Evolutionary conservation across 1,140 invertebrate genomes (phyloP).

Genomic region (Nylanderia fulva): DNA sequence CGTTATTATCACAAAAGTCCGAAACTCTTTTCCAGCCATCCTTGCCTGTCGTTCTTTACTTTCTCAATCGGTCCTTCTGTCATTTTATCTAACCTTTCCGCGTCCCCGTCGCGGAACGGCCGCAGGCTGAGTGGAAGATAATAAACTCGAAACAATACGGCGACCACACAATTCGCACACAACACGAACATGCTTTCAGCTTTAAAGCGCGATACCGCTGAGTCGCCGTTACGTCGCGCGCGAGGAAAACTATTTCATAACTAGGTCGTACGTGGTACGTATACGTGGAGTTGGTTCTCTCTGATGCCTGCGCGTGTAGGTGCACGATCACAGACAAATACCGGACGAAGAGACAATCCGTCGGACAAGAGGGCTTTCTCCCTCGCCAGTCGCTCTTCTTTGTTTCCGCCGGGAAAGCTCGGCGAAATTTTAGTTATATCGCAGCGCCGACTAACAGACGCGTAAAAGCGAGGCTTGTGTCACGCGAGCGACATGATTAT

Average conservation of each 20-base stretch:
- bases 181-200: constrained; percentile 84
- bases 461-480: constrained; percentile 7
- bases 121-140: constrained; percentile 57
- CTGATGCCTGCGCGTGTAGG: not conserved
- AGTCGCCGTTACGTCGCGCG: constrained; percentile 65
- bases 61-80: constrained; percentile 1
- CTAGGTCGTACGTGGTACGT: constrained; percentile 66
- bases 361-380: not conserved
- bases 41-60: not conserved
- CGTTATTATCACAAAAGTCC: constrained; percentile 43
- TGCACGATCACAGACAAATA: not conserved
- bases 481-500: constrained; percentile 24
- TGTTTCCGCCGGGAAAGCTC: constrained; percentile 39
- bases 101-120: constrained; percentile 38
- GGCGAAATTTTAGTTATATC: constrained; percentile 44
- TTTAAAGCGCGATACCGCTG: constrained; percentile 79
- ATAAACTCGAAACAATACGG: constrained; percentile 76
- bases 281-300: not conserved
- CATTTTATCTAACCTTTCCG: constrained; percentile 56
- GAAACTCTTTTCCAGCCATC: constrained; percentile 24
- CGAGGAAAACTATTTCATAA: constrained; percentile 74
- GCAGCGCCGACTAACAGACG: constrained; percentile 16
- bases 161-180: constrained; percentile 61
- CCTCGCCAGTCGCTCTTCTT: constrained; percentile 9
- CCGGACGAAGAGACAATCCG: not conserved